Conservation (phyloP, 2,797 vertebrate genomes). For the Argyrosomus regius region DNA sequence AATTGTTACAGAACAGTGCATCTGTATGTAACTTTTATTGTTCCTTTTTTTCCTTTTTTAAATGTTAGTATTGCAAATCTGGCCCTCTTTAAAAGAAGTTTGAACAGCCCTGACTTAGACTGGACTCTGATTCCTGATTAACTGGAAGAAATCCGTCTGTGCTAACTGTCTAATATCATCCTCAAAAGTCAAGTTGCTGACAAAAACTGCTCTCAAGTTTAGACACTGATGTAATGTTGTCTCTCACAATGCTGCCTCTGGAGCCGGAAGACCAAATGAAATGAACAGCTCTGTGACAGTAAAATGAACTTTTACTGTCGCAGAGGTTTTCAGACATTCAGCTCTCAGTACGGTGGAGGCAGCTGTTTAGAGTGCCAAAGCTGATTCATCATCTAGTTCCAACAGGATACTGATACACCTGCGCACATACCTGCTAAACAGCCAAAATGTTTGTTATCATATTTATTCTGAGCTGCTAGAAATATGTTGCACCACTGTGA, state of each 20-base stretch:
- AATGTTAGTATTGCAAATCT: no score
- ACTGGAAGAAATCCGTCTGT: neutral
- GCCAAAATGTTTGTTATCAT: neutral
- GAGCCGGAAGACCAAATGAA: conserved; percentile 22
- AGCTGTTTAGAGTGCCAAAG: neutral
- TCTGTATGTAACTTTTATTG: no score
- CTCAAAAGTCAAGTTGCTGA: neutral
- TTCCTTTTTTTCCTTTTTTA: no score
- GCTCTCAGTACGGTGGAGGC: neutral
- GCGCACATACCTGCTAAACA: no score
- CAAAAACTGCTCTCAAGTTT: conserved; percentile 14
- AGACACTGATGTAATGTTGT: conserved; percentile 13
- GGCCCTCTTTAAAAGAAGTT: no score
- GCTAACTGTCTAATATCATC: neutral
- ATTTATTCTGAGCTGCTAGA: neutral
- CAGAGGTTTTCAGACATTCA: no score
- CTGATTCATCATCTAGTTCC: conserved; percentile 2
- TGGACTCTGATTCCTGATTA: neutral
- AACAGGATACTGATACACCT: neutral
- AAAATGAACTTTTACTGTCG: conserved; percentile 15
- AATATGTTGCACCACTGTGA: neutral
- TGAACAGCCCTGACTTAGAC: neutral
- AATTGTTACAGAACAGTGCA: no score
- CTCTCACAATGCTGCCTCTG: conserved; percentile 1
- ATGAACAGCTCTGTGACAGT: neutral